Evolutionary conservation across 2,888 invertebrate genomes (phyloP), one percentile per base, ranked within the genome.

Genomic region (Rhaphigaster nebulosa): DNA sequence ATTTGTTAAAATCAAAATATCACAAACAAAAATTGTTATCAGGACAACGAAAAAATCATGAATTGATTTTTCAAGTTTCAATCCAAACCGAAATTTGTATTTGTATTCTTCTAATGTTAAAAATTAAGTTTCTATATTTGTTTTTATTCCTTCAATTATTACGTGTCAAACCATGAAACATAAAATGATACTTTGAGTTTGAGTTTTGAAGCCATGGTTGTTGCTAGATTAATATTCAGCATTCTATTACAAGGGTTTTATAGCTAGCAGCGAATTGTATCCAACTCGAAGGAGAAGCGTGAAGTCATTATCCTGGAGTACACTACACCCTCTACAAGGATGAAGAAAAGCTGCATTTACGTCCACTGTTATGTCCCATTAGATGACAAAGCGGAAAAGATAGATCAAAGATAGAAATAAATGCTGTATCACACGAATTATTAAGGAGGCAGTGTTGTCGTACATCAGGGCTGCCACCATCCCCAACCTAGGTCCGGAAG

Each of bases 401-500:
- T 18, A 20, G 70, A 76, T 38, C 34, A 34, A 34, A 76, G 70
- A 76, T 76, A 15, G 38, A 76, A 76, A 76, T 76, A 38, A 76
- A 76, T 38, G 70, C 70, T 38, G 70, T 38, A 38, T 76, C 34
- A 76, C 38, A 38, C 38, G 20, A 76, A 76, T 76, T 76, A 76
- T 76, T 76, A 76, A 76, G 70, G 70, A 76, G 70, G 70, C 70
- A 38, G 38, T 38, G 70, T 76, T 84, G 84, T 26, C 45, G 45
- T 23, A 8, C 5, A 50, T 13, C 84, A 84, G 84, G 45, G 45
- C 84, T 84, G 84, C 84, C 84, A 84, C 45, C 84, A 84, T 13
- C 45, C 84, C 84, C 84, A 38, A 84, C n/a, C 84, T 38, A 45
- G 84, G 45, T 41, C 84, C 84, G 84, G 84, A 84, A 84, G 84